Conservation (phyloP, 2,888 invertebrate genomes). For the Lymantria monacha region DNA sequence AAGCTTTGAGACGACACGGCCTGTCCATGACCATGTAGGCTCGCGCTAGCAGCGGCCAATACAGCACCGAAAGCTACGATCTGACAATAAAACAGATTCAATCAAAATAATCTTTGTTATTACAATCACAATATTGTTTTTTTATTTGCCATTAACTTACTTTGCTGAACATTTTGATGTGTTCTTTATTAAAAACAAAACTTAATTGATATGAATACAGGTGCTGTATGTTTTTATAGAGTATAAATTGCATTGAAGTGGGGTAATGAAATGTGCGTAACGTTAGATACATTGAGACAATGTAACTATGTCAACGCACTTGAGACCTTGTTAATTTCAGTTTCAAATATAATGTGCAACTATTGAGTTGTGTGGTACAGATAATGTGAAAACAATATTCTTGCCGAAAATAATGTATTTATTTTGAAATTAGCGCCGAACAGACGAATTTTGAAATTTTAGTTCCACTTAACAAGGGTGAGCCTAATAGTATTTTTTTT, state of each 20-base stretch:
- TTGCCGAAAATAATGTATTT: too few species aligned
- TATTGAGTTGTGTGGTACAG: neutral
- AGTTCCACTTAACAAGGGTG: too few species aligned
- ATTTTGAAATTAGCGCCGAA: too few species aligned
- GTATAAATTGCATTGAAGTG: neutral
- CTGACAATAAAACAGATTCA: conserved; percentile 48
- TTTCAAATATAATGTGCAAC: neutral
- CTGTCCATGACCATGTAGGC: conserved; percentile 47
- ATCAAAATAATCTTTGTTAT: too few species aligned
- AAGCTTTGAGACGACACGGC: conserved; percentile 63
- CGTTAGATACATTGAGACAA: conserved; percentile 15
- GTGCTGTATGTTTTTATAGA: neutral
- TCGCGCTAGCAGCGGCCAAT: conserved; percentile 70
- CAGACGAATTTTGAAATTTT: too few species aligned
- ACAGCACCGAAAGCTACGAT: conserved; percentile 63
- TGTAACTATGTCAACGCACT: conserved; percentile 3
- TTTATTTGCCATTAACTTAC: conserved; percentile 36
- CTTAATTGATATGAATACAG: neutral
- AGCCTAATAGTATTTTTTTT: too few species aligned
- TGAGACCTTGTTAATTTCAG: conserved; percentile 7
- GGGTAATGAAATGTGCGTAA: conserved; percentile 22
- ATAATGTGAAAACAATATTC: neutral
- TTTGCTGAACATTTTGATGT: conserved; percentile 58
- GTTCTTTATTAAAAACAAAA: conserved; percentile 7
- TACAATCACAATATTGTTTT: neutral